These are phyloP conservation scores for Ammodytes dubius DNA, from an alignment of 2,113 vertebrate species.

Conservation along the genomic window DNA sequence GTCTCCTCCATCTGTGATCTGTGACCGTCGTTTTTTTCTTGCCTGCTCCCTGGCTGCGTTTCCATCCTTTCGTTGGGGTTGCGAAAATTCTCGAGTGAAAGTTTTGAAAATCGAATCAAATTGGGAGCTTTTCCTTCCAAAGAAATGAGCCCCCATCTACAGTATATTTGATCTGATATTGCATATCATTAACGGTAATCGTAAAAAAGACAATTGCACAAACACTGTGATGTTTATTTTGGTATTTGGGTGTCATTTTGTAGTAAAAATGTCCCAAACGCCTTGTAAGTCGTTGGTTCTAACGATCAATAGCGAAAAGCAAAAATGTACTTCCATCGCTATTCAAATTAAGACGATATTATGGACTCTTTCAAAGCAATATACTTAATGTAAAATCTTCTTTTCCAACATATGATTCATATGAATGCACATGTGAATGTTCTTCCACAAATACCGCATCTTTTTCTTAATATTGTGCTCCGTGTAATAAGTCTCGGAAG, in stretches of 20 bases:
- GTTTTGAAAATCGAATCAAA: slow-evolving; percentile 52
- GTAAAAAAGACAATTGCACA: too few relatives aligned
- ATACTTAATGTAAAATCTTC: slow-evolving; percentile 14
- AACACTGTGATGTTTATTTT: neutral
- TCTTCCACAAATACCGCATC: slow-evolving; percentile 48
- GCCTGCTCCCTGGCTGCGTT: neutral
- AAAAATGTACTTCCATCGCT: slow-evolving; percentile 14
- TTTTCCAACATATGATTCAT: neutral
- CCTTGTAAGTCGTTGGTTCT: slow-evolving; percentile 16
- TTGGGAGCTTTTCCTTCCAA: slow-evolving; percentile 47
- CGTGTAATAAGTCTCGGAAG: slow-evolving; percentile 49
- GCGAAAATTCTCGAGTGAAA: slow-evolving; percentile 44
- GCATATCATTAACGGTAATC: too few relatives aligned
- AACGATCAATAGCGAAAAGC: slow-evolving; percentile 13
- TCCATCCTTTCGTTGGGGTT: slow-evolving; percentile 39
- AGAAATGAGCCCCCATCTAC: slow-evolving; percentile 1
- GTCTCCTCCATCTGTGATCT: slow-evolving; percentile 7
- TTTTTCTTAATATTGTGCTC: slow-evolving; percentile 45
- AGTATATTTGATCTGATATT: too few relatives aligned
- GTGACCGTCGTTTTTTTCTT: neutral
- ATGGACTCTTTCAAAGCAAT: slow-evolving; percentile 50
- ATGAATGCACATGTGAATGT: slow-evolving; percentile 31
- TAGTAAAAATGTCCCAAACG: neutral
- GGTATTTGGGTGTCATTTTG: neutral
- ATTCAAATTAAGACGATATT: slow-evolving; percentile 43